These are phyloP conservation scores for Clarias batrachus DNA, from an alignment of 2,113 vertebrate genomes.

Conservation along the genomic window DNA sequence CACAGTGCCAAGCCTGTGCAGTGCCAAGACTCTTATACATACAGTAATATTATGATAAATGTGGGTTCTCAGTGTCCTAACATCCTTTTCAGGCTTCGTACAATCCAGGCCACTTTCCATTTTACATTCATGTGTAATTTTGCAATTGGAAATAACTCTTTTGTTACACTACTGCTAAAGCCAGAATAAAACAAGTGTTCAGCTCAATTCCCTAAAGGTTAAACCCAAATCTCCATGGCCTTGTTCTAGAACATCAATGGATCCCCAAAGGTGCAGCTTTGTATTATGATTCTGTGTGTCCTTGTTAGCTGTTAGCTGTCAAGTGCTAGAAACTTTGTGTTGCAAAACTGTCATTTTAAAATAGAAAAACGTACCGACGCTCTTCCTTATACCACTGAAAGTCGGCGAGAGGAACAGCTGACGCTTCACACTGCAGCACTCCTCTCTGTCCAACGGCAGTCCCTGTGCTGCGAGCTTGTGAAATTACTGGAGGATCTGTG, in stretches of 20 bases:
- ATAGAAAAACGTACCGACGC: slow-evolving; percentile 75
- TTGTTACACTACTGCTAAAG: neutral
- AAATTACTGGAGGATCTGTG: slow-evolving; percentile 90
- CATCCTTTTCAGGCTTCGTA: neutral
- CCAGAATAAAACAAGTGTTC: neutral
- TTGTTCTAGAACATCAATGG: neutral
- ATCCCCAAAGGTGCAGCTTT: slow-evolving; percentile 9
- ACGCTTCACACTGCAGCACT: slow-evolving; percentile 89
- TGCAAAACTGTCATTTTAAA: slow-evolving; percentile 2
- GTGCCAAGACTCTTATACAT: neutral
- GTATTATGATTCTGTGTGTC: slow-evolving; percentile 3
- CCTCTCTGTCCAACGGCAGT: slow-evolving; percentile 90
- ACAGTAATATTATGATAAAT: neutral
- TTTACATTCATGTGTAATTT: neutral
- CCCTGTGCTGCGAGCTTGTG: slow-evolving; percentile 83
- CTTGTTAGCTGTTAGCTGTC: slow-evolving; percentile 5
- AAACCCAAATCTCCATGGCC: slow-evolving; percentile 8
- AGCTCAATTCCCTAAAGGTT: slow-evolving; percentile 17
- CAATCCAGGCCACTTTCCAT: neutral
- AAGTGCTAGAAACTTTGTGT: neutral
- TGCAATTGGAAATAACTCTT: neutral
- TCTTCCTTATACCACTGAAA: slow-evolving; percentile 99
- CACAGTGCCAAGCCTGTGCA: neutral
- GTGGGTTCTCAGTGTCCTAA: neutral
- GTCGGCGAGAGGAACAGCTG: slow-evolving; percentile 86